These are phyloP conservation scores for Zosterops borbonicus DNA, from an alignment of 2,113 vertebrate genomes.

Conservation along the genomic window DNA sequence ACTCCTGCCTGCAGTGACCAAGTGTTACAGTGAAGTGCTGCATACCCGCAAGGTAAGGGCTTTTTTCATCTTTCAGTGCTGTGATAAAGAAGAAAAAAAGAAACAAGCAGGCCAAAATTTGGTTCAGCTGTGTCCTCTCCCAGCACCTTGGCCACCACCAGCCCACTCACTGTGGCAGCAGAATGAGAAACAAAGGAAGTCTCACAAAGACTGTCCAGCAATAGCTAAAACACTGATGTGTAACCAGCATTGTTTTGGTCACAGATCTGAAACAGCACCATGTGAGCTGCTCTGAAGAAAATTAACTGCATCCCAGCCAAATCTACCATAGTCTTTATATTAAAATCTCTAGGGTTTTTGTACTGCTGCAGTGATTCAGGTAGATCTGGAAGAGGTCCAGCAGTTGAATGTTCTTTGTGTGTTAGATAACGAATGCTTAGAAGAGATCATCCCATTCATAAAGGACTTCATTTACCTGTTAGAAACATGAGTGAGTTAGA, in stretches of 20 bases:
- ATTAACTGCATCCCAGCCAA: background rate
- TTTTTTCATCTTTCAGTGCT: background rate
- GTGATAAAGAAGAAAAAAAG: background rate
- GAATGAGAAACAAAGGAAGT: background rate
- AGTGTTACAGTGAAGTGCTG: slow-evolving; percentile 79
- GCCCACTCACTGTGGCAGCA: background rate
- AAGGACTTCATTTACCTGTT: background rate
- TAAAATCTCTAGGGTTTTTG: background rate
- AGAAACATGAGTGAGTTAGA: background rate
- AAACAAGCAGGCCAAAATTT: background rate
- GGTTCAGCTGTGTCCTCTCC: background rate
- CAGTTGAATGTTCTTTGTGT: background rate
- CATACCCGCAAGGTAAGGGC: slow-evolving; percentile 77
- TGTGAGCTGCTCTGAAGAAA: background rate
- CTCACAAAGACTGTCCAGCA: background rate
- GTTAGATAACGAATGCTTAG: background rate
- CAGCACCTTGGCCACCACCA: background rate
- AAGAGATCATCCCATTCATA: background rate
- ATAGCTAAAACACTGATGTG: rapidly evolving
- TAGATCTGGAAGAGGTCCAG: background rate
- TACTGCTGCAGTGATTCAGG: background rate
- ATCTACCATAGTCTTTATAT: background rate
- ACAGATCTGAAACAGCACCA: background rate
- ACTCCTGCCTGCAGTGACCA: slow-evolving; percentile 82
- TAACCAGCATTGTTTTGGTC: background rate